A percentile compares a stretch with the other conserved stretches of the same genome.
phyloP scores from a whole-genome alignment of 2,888 invertebrate genomes.

The Nymphalis c-album region DNA sequence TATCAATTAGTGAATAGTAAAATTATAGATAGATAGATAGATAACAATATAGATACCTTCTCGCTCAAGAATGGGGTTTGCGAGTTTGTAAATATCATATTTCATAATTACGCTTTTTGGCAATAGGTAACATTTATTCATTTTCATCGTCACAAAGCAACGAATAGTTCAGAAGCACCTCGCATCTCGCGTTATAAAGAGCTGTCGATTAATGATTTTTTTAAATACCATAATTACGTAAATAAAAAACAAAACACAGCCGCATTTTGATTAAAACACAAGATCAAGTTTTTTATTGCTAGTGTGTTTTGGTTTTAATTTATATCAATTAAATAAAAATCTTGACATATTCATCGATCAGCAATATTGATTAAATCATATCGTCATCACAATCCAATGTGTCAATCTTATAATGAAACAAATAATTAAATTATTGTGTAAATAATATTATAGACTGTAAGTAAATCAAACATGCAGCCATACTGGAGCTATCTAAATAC shows the following conservation, averaged over 20 bases:
- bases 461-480: conserved; percentile 23
- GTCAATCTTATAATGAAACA: neutral
- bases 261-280: neutral
- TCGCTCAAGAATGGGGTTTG: too few relatives aligned
- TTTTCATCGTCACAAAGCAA: neutral
- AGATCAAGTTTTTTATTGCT: neutral
- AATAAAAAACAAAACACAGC: neutral
- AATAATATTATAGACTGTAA: neutral
- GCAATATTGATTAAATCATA: too few relatives aligned
- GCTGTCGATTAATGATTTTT: neutral
- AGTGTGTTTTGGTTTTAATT: neutral
- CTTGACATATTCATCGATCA: too few relatives aligned
- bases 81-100: too few relatives aligned
- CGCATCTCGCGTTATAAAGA: neutral
- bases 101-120: too few relatives aligned
- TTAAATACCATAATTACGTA: neutral
- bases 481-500: conserved; percentile 32
- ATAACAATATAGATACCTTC: too few relatives aligned
- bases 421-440: neutral
- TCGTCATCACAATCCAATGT: too few relatives aligned
- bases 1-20: conserved; percentile 24
- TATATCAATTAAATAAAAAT: neutral
- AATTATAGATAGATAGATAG: neutral
- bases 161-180: neutral
- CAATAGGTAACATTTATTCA: too few relatives aligned